Base-by-base conservation (phyloP, 1,140 invertebrate genomes). In the Pseudomyrmex gracilis region DNA sequence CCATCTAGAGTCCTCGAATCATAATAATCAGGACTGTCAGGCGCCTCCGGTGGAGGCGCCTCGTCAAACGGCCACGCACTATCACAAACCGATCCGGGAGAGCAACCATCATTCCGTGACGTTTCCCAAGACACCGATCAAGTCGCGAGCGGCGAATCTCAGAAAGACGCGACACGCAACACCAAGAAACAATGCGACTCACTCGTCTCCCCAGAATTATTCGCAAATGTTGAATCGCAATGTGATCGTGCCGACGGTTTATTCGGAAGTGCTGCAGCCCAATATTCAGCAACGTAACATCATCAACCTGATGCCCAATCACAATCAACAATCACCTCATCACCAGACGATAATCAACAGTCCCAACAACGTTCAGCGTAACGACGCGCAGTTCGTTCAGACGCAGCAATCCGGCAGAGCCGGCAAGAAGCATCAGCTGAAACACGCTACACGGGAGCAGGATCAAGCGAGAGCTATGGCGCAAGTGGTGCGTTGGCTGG, bases 381-480 rank as follows among this genome's bases (percentile, higher is more conserved):
- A 90, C 58, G 90, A 92, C 13, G 74, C 88, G 5, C 90, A 91
- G 8, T 91, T 90, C 70, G 55, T 87, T 5, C 90, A 92, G 20
- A 86, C 90, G 34, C 91, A 89, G n/a, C 87, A 86, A 2, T 90
- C 88, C 45, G 87, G 90, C 10, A 93, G 91, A 60, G 83, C 87
- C 24, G 93, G 88, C 76, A 94, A 94, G 66, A 94, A 94, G 43
- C 96, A 96, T 88, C 95, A 97, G 87, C 93, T 96, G 55, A 96
- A 96, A 74, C 96, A 97, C 88, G 94, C 95, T 2, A 95, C 96
- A 53, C 90, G 96, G 15, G 96, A 97, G 83, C 95, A 96, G 80
- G 96, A 97, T 77, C 96, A 96, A 85, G 95, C 95, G 2, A 92
- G 96, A 66, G 96, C 96, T 2, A 97, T 97, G 96, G 96, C 96